Conservation (phyloP, 2,113 vertebrate genomes). For the Pholis gunnellus region DNA sequence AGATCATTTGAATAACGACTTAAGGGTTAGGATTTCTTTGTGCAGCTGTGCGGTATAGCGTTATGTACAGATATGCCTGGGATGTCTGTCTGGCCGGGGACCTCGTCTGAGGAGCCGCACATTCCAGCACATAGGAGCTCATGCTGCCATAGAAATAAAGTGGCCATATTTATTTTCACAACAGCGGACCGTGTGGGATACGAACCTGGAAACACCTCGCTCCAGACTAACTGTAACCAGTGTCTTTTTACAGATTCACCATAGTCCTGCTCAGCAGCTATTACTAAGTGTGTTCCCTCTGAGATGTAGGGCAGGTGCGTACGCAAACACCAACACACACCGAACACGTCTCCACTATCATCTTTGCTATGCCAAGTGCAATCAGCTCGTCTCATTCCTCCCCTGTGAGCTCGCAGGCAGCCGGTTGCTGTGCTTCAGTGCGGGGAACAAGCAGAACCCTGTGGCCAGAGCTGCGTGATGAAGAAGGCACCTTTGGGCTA, state of each 20-base stretch:
- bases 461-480: slow-evolving; percentile 78
- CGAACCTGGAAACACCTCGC: slow-evolving; percentile 62
- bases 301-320: slow-evolving; percentile 71
- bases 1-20: slow-evolving; percentile 71
- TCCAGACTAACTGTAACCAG: slow-evolving; percentile 46
- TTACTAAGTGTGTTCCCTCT: slow-evolving; percentile 57
- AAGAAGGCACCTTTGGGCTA: slow-evolving; percentile 89
- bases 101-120: slow-evolving; percentile 48
- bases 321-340: slow-evolving; percentile 51
- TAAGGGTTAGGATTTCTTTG: slow-evolving; percentile 73
- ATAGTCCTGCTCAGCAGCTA: slow-evolving; percentile 48
- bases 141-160: slow-evolving; percentile 68
- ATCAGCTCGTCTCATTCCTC: slow-evolving; percentile 73
- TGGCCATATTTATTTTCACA: slow-evolving; percentile 70
- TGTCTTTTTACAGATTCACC: slow-evolving; percentile 45
- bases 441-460: slow-evolving; percentile 72
- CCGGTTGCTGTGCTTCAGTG: slow-evolving; percentile 41
- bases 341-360: slow-evolving; percentile 65
- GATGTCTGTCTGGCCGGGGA: slow-evolving; percentile 61
- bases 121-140: slow-evolving; percentile 72
- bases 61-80: slow-evolving; percentile 63
- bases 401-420: slow-evolving; percentile 67
- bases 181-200: slow-evolving; percentile 56
- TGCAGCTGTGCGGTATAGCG: slow-evolving; percentile 69
- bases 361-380: slow-evolving; percentile 72